Base-by-base conservation (phyloP, 2,888 invertebrate genomes). In the Chloroclysta siterata region DNA sequence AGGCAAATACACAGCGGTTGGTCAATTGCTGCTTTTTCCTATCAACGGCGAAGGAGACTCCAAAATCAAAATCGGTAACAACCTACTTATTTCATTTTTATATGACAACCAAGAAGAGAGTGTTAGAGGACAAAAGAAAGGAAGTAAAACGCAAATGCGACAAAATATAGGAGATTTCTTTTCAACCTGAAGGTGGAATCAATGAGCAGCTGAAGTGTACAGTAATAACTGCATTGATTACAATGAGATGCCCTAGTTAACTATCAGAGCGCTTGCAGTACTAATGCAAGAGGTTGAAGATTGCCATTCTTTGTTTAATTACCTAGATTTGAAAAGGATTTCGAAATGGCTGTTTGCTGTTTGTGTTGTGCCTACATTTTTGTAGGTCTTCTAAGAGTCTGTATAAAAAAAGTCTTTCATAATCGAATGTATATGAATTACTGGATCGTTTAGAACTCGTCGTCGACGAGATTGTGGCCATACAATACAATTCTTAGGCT, bases 41-140 rank as follows among this genome's bases (percentile, higher is more conserved):
- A 92, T 93, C 62, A 92, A 93, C 41, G 93, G 93, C 0, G 93
- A 92, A 77, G 93, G 93, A 39, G 93, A 93, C 63, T 87, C 87
- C 0, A 93, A 91, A 73, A 91, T 93, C 46, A 93, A 91, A 87
- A 92, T 93, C 60, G 86, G 93, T 93, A 78, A 57, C 13, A 52
- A 33, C 48, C 47, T 5, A n/a, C 28, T 29, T 48, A 22, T 22
- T 22, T 22, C 22, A 22, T 10, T 33, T 33, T 33, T 33, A 33
- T 1, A 33, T 33, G 8, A 33, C 1, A 33, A 6, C 8, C 5
- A 33, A n/a, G n/a, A n/a, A n/a, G n/a, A n/a, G n/a, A 33, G 33
- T 33, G 6, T 1, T 33, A 1, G 33, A 33, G 8, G 8, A 6
- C 33, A 1, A 33, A 33, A 33, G 22, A 22, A 2, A 2, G 4